Base-by-base conservation (phyloP, 2,888 invertebrate genomes). In the Xestia c-nigrum region DNA sequence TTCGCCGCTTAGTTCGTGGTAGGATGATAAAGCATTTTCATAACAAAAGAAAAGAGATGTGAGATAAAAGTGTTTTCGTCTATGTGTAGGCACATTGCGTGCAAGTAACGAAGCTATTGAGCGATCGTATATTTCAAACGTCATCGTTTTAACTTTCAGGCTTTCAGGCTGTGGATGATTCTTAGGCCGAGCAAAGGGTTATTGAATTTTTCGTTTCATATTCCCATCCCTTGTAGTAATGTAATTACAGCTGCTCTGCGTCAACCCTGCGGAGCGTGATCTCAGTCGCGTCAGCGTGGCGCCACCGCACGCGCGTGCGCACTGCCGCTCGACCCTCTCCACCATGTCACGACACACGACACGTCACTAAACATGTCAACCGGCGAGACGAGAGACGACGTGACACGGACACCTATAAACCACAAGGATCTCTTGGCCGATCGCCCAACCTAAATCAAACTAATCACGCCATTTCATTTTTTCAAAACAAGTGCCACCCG, bases 291-390 rank as follows among this genome's bases (percentile, higher is more conserved):
- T 38, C 76, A 50, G 12, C 21, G 16, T 14, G 76, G 74, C 76
- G 76, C 76, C 76, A 4, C 9, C 1, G 4, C 2, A 21, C 81
- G 59, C 76, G 76, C 76, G 74, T 76, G 76, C 76, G 76, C 59
- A 5, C 19, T 59, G 52, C n/a, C 43, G 2, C 52, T 7, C 21
- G 38, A 1, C 38, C 2, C 24, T 63, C 64, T 19, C 47, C 14
- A 14, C 46, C 57, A 14, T n/a, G 31, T 5, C 72, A 55, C 31
- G 31, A 31, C 31, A 31, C 31, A 31, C 31, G 38, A 9, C 50
- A 12, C 59, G 24, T 46, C 76, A 24, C 50, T 43, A n/a, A 40
- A 50, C 72, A 43, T 47, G 31, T 38, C 80, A 47, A 19, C 55
- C 24, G 24, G 57, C 57, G 31, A 61, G 78, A 21, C 24, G n/a